A percentile compares a stretch with the other conserved stretches of the same genome.
Evolutionary conservation across 2,888 invertebrate species (phyloP).

Genomic region (Pyralis farinalis): DNA sequence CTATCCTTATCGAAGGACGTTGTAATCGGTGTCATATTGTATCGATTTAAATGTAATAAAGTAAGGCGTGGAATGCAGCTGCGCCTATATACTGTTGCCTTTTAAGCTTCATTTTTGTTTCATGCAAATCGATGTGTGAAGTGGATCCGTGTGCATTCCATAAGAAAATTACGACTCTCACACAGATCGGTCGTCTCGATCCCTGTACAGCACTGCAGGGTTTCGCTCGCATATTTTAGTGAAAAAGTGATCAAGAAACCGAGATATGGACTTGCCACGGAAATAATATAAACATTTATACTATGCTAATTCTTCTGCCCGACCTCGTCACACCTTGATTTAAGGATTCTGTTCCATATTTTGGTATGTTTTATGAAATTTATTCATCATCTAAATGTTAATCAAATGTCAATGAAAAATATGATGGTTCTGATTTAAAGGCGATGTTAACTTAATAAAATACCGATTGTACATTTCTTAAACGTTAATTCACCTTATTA

Average conservation of each 20-base stretch:
- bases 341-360: conserved; percentile 65
- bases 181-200: conserved; percentile 57
- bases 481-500: conserved; percentile 49
- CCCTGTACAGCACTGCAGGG: conserved; percentile 25
- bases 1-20: conserved; percentile 22
- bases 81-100: conserved; percentile 46
- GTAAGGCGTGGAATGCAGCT: conserved; percentile 41
- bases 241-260: conserved; percentile 41
- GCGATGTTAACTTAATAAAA: not conserved
- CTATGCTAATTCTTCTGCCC: conserved; percentile 58
- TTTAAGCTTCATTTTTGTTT: conserved; percentile 55
- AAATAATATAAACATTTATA: conserved; percentile 45
- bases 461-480: not conserved
- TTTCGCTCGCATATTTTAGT: conserved; percentile 33
- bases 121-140: conserved; percentile 57
- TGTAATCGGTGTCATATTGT: conserved; percentile 32
- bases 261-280: conserved; percentile 31
- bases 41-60: conserved; percentile 42
- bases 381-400: conserved; percentile 70
- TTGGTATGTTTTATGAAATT: conserved; percentile 66
- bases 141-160: conserved; percentile 49
- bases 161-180: conserved; percentile 58
- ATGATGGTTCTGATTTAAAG: conserved; percentile 43
- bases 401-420: conserved; percentile 65
- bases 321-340: conserved; percentile 67